phyloP scores from a whole-genome alignment of 1,140 invertebrate species.

The Homarus americanus region DNA sequence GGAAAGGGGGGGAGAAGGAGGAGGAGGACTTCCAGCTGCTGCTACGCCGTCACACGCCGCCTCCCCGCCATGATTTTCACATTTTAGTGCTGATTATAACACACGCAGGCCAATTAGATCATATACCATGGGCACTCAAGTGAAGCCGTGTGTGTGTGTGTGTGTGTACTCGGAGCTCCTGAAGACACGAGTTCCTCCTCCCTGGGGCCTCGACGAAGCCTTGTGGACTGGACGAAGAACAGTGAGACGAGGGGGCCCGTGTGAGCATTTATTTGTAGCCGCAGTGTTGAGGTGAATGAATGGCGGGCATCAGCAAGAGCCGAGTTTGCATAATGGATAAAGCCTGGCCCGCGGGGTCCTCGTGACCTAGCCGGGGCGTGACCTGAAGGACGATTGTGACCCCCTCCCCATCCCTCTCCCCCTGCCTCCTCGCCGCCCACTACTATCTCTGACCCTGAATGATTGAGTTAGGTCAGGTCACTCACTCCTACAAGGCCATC shows the following conservation, averaged over 20 bases:
- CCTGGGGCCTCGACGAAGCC: too few relatives aligned
- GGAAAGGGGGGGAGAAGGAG: too few relatives aligned
- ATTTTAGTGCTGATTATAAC: not conserved
- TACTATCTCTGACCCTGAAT: too few relatives aligned
- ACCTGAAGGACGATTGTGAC: too few relatives aligned
- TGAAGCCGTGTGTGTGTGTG: too few relatives aligned
- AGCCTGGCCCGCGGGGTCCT: not conserved
- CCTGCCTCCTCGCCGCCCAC: too few relatives aligned
- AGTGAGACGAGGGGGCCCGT: not conserved
- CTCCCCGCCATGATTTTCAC: not conserved
- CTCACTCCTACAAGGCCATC: too few relatives aligned
- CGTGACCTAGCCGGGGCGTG: not conserved
- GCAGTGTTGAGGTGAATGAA: slow-evolving; percentile 6
- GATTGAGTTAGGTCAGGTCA: too few relatives aligned
- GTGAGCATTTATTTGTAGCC: not conserved
- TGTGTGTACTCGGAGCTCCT: too few relatives aligned
- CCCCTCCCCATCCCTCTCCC: too few relatives aligned
- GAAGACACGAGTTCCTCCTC: too few relatives aligned
- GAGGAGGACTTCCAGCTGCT: not conserved
- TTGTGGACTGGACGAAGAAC: not conserved
- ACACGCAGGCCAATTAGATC: not conserved
- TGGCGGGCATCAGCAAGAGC: slow-evolving; percentile 12
- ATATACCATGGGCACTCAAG: not conserved
- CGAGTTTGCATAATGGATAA: slow-evolving; percentile 43
- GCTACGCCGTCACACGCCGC: not conserved